Evolutionary conservation across 2,888 invertebrate genomes (phyloP).

Genomic region (Zhuqinia jingwanae): DNA sequence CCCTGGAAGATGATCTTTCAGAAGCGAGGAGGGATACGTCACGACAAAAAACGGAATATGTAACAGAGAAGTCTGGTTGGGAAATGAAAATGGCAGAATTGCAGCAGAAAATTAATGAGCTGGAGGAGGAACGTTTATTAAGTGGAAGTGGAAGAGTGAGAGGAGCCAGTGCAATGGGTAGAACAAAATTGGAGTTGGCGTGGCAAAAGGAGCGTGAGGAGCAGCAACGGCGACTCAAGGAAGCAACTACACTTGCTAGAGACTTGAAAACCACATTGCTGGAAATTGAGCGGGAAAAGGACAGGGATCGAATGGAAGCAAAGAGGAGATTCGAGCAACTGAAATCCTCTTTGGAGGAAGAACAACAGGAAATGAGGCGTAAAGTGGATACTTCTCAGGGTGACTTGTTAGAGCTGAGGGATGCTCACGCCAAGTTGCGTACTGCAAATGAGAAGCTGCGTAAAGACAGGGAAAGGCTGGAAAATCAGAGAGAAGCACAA

Average conservation of each 20-base stretch:
- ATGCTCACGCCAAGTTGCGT: slow-evolving; percentile 94
- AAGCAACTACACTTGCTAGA: slow-evolving; percentile 93
- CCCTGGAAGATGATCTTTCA: slow-evolving; percentile 93
- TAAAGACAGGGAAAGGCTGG: slow-evolving; percentile 92
- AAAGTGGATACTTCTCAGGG: slow-evolving; percentile 84
- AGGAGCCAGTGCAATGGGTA: slow-evolving; percentile 87
- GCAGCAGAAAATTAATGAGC: slow-evolving; percentile 93
- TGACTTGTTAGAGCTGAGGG: slow-evolving; percentile 92
- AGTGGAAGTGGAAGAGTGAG: slow-evolving; percentile 92
- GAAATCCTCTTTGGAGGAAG: slow-evolving; percentile 92
- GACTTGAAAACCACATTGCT: slow-evolving; percentile 93
- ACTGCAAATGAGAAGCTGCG: slow-evolving; percentile 95
- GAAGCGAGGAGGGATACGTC: slow-evolving; percentile 91
- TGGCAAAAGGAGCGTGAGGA: slow-evolving; percentile 98
- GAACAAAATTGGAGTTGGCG: slow-evolving; percentile 93
- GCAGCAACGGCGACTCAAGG: slow-evolving; percentile 93
- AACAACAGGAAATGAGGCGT: slow-evolving; percentile 92
- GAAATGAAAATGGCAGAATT: slow-evolving; percentile 94
- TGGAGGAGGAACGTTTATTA: slow-evolving; percentile 91
- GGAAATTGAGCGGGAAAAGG: slow-evolving; percentile 93
- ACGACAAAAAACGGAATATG: slow-evolving; percentile 92
- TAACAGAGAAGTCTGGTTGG: slow-evolving; percentile 92
- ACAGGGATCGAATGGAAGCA: slow-evolving; percentile 92
- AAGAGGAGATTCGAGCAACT: slow-evolving; percentile 92
- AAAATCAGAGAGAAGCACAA: slow-evolving; percentile 88